phyloP scores from a whole-genome alignment of 2,888 invertebrate species.

The Crocallis elinguaria region DNA sequence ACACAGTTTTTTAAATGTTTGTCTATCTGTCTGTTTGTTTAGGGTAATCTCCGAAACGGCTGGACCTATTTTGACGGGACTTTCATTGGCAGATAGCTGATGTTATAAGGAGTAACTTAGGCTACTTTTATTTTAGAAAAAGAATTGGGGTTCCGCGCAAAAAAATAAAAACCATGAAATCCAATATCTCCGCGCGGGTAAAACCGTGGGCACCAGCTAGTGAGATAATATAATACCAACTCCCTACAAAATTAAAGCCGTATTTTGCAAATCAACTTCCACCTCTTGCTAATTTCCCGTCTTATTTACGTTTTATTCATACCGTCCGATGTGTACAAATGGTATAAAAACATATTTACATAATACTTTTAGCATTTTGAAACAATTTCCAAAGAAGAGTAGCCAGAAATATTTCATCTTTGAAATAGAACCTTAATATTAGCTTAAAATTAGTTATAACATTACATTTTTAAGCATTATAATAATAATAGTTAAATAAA shows the following conservation, averaged over 20 bases:
- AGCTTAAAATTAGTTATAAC: background rate
- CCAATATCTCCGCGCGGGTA: too few species aligned
- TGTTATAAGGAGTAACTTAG: too few species aligned
- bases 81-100: too few species aligned
- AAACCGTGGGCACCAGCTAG: too few species aligned
- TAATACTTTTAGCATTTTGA: slow-evolving; percentile 9
- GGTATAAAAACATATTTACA: slow-evolving; percentile 24
- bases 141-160: too few species aligned
- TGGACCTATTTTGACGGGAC: too few species aligned
- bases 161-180: too few species aligned
- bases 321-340: slow-evolving; percentile 22
- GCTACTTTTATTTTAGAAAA: too few species aligned
- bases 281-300: background rate
- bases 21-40: too few species aligned
- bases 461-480: background rate
- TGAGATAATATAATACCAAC: background rate
- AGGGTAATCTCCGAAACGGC: too few species aligned
- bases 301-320: background rate
- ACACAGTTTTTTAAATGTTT: too few species aligned
- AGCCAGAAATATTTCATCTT: background rate
- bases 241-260: background rate
- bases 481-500: too few species aligned
- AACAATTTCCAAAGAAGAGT: slow-evolving; percentile 1
- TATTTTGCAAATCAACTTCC: background rate
- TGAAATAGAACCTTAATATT: slow-evolving; percentile 5